Base-by-base conservation (phyloP, 2,113 vertebrate genomes). In the Speoplatyrhinus poulsoni region DNA sequence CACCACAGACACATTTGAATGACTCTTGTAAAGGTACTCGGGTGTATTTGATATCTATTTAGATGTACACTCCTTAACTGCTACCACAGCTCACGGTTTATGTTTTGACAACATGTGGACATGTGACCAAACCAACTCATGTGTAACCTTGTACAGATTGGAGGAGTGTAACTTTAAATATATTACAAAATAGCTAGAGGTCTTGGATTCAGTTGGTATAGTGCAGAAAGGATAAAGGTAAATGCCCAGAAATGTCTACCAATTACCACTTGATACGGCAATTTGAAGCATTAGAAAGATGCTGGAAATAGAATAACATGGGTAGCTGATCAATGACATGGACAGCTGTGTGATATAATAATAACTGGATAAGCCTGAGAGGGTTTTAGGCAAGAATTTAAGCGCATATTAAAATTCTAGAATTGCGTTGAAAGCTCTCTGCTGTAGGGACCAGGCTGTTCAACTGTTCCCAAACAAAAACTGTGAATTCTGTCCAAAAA, bases 231-330 rank as follows among this genome's bases (percentile, higher is more conserved):
- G 58, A 77, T 17, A 80, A 71, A 60, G 32, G 76, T 66, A 69
- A 59, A 76, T 76, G 62, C 80, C 67, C 67, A 72, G 58, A 88
- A 87, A 88, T 81, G 82, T 89, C 80, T 84, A 85, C 74, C 75
- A 48, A 61, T 59, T 8, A 47, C 60, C 59, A 26, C 68, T 54
- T 56, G 15, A 55, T 15, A 17, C 26, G 41, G 10, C 36, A 10
- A n/a, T 46, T 9, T 46, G 60, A 16, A 60, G 19, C 16, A 17
- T 16, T 47, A 46, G 33, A 3, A 16, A 41, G n/a, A 15, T 41
- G 60, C 46, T 52, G 13, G 3, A 11, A 52, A 15, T 11, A 52
- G 49, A 11, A 10, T 8, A 12, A 11, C 49, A 9, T 11, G 49
- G 49, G 49, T 52, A 52, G 10, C 0, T 52, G 7, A 15, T 41